Conservation (phyloP, 2,797 vertebrate species). For the Sebastes aleutianus region DNA sequence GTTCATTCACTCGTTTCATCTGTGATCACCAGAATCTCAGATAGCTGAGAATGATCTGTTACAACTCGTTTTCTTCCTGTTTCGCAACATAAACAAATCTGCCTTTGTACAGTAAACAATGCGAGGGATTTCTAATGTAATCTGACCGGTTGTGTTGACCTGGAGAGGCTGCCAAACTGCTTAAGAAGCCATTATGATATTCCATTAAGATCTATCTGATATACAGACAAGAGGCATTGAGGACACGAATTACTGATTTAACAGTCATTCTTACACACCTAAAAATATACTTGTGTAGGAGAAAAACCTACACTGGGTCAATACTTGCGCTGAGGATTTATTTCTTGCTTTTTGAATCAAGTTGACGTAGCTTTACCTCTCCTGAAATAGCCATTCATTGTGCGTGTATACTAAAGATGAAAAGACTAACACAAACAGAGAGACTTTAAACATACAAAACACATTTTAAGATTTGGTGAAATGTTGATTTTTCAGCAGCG, state of each 20-base stretch:
- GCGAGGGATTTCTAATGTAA: background rate
- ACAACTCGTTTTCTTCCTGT: background rate
- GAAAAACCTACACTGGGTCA: background rate
- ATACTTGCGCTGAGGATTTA: background rate
- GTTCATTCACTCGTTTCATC: background rate
- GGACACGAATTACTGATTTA: background rate
- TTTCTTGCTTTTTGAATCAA: background rate
- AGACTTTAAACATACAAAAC: background rate
- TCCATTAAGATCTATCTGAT: background rate
- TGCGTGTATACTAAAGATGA: background rate
- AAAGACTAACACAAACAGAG: background rate
- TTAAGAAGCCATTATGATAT: background rate
- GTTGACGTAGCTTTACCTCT: background rate
- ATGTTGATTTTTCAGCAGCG: no score
- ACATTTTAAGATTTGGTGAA: background rate
- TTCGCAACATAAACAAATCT: background rate
- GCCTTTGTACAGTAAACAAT: background rate
- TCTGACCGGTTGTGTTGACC: background rate
- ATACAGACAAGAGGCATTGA: background rate
- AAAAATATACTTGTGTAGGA: background rate
- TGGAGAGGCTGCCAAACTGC: background rate
- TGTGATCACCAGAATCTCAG: background rate
- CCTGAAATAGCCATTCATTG: background rate
- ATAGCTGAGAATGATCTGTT: background rate
- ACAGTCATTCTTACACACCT: background rate